Conservation (phyloP, 2,797 vertebrate species). For the Steatocranus sp. region DNA sequence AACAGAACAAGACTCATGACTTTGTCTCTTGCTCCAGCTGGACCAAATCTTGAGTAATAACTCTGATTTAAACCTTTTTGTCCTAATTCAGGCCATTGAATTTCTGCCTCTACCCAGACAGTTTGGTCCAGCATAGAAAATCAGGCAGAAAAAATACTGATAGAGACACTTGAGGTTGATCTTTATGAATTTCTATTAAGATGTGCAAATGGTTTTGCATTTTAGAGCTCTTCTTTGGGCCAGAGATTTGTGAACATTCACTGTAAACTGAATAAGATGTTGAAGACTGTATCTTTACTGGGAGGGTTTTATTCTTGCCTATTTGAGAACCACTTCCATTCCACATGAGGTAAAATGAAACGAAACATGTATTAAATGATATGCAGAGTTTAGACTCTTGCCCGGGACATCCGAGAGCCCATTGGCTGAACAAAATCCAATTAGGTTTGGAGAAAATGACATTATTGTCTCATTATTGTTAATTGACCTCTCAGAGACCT, state of each 20-base stretch:
- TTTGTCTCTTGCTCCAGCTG: constrained; percentile 11
- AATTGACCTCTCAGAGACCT: constrained; percentile 79
- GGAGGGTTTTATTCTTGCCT: constrained; percentile 7
- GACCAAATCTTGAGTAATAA: constrained; percentile 12
- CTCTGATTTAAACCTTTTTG: neutral
- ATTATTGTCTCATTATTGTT: constrained; percentile 77
- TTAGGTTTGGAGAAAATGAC: constrained; percentile 70
- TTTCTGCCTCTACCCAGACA: neutral
- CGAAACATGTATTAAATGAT: constrained; percentile 54
- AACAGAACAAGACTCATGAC: constrained; percentile 20
- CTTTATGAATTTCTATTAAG: neutral
- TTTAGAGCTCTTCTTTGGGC: neutral
- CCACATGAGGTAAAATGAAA: constrained; percentile 47
- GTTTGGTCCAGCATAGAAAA: neutral
- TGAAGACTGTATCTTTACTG: constrained; percentile 16
- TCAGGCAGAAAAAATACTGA: neutral
- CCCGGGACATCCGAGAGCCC: constrained; percentile 66
- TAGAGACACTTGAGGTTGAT: neutral
- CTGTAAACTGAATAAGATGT: constrained; percentile 3
- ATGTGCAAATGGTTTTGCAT: neutral
- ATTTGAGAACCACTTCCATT: constrained; percentile 21
- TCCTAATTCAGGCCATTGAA: neutral
- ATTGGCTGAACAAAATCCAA: constrained; percentile 71
- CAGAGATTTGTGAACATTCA: constrained; percentile 26
- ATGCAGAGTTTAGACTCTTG: constrained; percentile 65